Evolutionary conservation across 53 echinoderm and acorn worm genomes (phyloP), one percentile per base, ranked within the genome.

Genomic region (Paelopatides confundens): DNA sequence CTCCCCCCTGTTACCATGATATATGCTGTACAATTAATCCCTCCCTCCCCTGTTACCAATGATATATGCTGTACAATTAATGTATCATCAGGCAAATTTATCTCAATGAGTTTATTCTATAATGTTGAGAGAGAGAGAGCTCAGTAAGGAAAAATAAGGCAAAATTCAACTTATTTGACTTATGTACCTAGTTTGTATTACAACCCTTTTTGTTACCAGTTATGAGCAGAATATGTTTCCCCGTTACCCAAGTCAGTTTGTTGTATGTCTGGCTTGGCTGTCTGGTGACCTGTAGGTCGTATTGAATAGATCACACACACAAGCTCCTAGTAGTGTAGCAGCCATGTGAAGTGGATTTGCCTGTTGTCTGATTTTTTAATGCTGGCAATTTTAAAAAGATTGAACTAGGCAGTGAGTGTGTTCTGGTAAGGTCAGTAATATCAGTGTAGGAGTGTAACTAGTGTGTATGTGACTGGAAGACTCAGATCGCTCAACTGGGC

Each of bases 221-320:
- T 46, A 74, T 26, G 10, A 74, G 74, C 74, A 74, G 74, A 74
- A 74, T 39, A 28, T 74, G 74, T 74, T 40, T 5, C 74, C 74
- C 74, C 74, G 74, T 39, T 12, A 58, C n/a, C 28, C 10, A 7
- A 30, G 18, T n/a, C 40, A 21, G 74, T 74, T 74, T 74, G 74
- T 28, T 74, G 74, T 74, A 74, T 74, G 74, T 74, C 74, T 74
- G 74, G 74, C 39, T 12, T 40, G 74, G 3, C 74, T 74, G 74
- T 74, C 74, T 74, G 74, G 74, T 74, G 74, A 74, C 74, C 74
- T 74, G 74, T 40, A 74, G 74, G 74, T 74, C 74, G 40, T 74
- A 74, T 23, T 74, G 74, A 74, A 74, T 40, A 74, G 40, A 74
- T n/a, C 74, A 74, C 74, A 74, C 74, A 71, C 43, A 39, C 23